Percentiles rank a stretch among this genome's conserved stretches.
These are phyloP conservation scores for Platichthys flesus DNA, from an alignment of 2,113 vertebrate species.

Conservation along the genomic window DNA sequence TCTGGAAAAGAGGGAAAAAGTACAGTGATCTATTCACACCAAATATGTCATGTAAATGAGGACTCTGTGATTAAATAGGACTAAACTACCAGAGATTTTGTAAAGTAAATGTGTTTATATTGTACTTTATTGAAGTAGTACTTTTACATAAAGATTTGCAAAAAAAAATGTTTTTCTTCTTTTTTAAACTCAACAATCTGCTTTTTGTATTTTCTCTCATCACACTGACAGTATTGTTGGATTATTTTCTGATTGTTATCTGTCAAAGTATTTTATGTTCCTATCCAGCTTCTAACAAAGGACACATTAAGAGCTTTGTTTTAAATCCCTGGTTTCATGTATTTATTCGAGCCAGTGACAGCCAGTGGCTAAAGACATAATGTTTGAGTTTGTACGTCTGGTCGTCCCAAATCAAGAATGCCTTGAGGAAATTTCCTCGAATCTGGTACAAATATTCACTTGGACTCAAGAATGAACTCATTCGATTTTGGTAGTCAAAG, in stretches of 20 bases:
- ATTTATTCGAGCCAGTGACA: no score
- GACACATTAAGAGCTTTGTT: no score
- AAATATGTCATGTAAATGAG: slow-evolving; percentile 14
- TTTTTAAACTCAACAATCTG: neutral
- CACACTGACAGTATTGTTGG: neutral
- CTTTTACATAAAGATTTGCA: slow-evolving; percentile 35
- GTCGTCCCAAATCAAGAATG: no score
- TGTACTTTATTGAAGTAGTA: slow-evolving; percentile 48
- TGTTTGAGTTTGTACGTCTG: no score
- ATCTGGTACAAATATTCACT: no score
- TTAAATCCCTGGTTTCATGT: no score
- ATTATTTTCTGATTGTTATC: neutral
- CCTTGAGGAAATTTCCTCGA: no score
- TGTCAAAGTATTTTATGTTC: neutral
- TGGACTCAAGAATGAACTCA: no score
- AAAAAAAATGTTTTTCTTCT: slow-evolving; percentile 17
- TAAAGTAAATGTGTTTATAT: slow-evolving; percentile 49
- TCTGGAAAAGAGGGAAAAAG: neutral
- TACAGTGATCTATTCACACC: neutral
- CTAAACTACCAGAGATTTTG: slow-evolving; percentile 25
- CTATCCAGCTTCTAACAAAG: no score
- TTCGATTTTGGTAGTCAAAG: no score
- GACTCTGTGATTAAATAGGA: slow-evolving; percentile 6
- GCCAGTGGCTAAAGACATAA: no score
- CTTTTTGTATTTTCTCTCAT: neutral